Evolutionary conservation across 2,888 invertebrate species (phyloP), one percentile per base, ranked within the genome.

Genomic region (Pristionchus exspectatus): DNA sequence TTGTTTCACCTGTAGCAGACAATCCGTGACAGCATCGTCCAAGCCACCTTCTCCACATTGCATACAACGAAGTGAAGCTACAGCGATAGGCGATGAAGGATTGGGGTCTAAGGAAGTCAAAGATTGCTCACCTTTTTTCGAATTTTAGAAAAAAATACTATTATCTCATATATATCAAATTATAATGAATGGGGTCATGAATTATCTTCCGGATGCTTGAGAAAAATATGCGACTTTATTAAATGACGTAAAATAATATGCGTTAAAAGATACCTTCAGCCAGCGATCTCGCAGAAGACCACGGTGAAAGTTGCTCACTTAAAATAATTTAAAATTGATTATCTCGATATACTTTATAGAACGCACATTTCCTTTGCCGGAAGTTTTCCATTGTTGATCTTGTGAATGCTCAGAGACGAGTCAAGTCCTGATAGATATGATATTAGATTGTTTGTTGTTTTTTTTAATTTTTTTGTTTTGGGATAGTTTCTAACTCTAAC

Each of bases 31-130:
- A 4, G 77, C 90, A 24, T 90, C 91, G 18, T 90, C 63, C 30
- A 93, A 59, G 24, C 90, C 89, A 0, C 92, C 91, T 84, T 94
- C 93, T 14, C 93, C 93, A 90, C 94, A 94, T 74, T 93, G 93
- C 86, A 92, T 91, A 83, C 94, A 94, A 33, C 91, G 91, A 87
- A 94, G 91, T 54, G 77, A 90, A 85, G 88, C 1, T n/a, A 66
- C 33, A 27, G 81, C 63, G 18, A 86, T 44, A 18, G 81, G 56
- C 14, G 81, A 63, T 0, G 74, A 81, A 24, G 81, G 87, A 38
- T 16, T 27, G 16, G 66, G 50, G 14, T 44, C 50, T 38, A n/a
- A 44, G 16, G 14, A 50, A 27, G 54, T 18, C 24, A 50, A 12
- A 10, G 44, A 7, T 50, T 50, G 44, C 2, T 3, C 16, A 16